Base-by-base conservation (phyloP, 37 sponge, comb jelly and placozoan genomes). In the Hexactinellida sp. region DNA sequence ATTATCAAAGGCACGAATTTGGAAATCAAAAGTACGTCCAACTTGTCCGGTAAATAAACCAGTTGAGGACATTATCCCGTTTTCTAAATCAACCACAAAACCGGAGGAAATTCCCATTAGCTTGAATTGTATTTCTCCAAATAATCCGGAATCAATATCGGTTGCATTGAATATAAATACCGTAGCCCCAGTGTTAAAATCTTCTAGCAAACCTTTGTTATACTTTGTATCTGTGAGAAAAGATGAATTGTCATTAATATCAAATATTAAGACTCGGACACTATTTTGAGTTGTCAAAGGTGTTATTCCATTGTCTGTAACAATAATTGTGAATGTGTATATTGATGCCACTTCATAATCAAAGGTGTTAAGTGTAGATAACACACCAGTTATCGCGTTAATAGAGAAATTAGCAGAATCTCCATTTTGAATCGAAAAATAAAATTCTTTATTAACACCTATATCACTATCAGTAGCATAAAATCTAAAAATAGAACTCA, bases 391-490 rank as follows among this genome's bases (percentile, higher is more conserved):
- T 16, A 13, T 16, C 5, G 47, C 13, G 47, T 41, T 41, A 41
- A 41, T 13, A 41, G 47, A 41, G 47, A 41, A 41, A 13, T 41
- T 41, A 41, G 47, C 47, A 13, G 13, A 5, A 41, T 41, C 47
- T 41, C 47, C 13, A 13, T n/a, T n/a, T n/a, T n/a, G n/a, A n/a
- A n/a, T n/a, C n/a, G n/a, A n/a, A n/a, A n/a, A n/a, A n/a, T n/a
- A n/a, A n/a, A n/a, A n/a, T n/a, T n/a, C n/a, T n/a, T n/a, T n/a
- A n/a, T n/a, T n/a, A n/a, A n/a, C n/a, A n/a, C n/a, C n/a, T 82
- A 82, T 54, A 28, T 87, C 87, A 19, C 38, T 28, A 38, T 87
- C 87, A 1, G 28, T 1, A 30, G 82, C 82, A 32, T 36, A n/a
- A 36, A 87, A 47, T 37, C 16, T 36, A 0, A 36, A 34, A 1